Evolutionary conservation across 2,888 invertebrate species (phyloP).

Genomic region (Megaustenia siamemsis): DNA sequence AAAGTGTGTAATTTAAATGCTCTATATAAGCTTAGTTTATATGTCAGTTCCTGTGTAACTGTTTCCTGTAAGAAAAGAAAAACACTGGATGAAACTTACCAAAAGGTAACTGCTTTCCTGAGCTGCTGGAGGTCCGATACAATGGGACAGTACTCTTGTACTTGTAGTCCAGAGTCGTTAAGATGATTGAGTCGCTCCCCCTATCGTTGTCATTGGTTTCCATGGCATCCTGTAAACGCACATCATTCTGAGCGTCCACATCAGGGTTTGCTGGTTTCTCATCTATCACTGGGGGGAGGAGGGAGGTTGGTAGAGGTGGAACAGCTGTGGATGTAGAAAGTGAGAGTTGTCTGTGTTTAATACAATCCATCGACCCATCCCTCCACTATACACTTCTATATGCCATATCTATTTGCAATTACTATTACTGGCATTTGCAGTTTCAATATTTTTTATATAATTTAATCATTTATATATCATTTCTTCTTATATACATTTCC

Average conservation of each 20-base stretch:
- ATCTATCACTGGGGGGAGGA: constrained; percentile 55
- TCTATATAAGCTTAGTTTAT: too few relatives aligned
- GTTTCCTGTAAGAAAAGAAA: too few relatives aligned
- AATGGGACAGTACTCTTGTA: constrained; percentile 44
- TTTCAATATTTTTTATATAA: not conserved
- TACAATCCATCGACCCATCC: too few relatives aligned
- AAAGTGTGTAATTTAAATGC: too few relatives aligned
- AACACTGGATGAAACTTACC: too few relatives aligned
- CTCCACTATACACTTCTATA: too few relatives aligned
- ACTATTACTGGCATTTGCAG: not conserved
- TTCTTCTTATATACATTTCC: too few relatives aligned
- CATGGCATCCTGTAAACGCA: not conserved
- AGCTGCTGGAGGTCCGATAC: constrained; percentile 14
- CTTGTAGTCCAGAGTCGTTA: constrained; percentile 42
- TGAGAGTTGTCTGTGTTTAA: not conserved
- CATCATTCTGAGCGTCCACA: not conserved
- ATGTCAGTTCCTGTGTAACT: too few relatives aligned
- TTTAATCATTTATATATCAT: too few relatives aligned
- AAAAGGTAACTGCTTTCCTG: constrained; percentile 49
- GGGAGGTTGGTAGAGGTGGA: constrained; percentile 52
- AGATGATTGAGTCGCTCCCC: constrained; percentile 41
- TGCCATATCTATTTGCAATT: too few relatives aligned
- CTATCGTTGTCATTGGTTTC: not conserved
- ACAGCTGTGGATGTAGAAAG: constrained; percentile 41
- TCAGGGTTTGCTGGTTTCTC: constrained; percentile 20